Conservation (phyloP, 2,888 invertebrate genomes). For the Neocrepidodera transversa region DNA sequence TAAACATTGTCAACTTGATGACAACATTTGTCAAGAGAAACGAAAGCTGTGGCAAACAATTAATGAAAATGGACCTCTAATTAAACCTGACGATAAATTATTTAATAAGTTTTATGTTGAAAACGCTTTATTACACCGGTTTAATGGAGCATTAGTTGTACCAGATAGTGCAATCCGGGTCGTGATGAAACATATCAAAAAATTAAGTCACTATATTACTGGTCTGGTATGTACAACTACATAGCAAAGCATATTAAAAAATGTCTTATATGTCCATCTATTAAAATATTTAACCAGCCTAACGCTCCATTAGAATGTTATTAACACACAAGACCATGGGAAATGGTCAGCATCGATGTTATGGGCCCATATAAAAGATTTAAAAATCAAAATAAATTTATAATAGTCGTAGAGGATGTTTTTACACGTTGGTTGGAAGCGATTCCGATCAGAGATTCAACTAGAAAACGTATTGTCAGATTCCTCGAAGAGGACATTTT, state of each 20-base stretch:
- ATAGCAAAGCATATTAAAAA: too few relatives aligned
- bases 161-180: constrained; percentile 22
- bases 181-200: constrained; percentile 37
- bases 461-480: background rate
- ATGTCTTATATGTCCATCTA: constrained; percentile 21
- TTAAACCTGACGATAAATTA: background rate
- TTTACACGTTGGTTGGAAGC: constrained; percentile 28
- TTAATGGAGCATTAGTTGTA: background rate
- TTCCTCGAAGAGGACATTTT: background rate
- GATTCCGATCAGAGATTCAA: background rate
- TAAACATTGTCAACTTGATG: background rate
- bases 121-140: background rate
- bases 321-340: constrained; percentile 6
- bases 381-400: constrained; percentile 19
- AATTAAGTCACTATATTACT: constrained; percentile 42
- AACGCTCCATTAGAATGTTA: constrained; percentile 5
- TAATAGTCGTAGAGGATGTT: constrained; percentile 10
- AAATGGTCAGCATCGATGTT: constrained; percentile 12
- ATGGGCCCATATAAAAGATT: constrained; percentile 26
- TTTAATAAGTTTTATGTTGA: background rate
- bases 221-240: constrained; percentile 40
- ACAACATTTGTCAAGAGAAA: background rate
- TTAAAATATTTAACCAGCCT: constrained; percentile 4
- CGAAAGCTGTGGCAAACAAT: background rate
- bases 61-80: background rate